Conservation (phyloP, 1,140 invertebrate genomes). For the Helicoverpa armigera region DNA sequence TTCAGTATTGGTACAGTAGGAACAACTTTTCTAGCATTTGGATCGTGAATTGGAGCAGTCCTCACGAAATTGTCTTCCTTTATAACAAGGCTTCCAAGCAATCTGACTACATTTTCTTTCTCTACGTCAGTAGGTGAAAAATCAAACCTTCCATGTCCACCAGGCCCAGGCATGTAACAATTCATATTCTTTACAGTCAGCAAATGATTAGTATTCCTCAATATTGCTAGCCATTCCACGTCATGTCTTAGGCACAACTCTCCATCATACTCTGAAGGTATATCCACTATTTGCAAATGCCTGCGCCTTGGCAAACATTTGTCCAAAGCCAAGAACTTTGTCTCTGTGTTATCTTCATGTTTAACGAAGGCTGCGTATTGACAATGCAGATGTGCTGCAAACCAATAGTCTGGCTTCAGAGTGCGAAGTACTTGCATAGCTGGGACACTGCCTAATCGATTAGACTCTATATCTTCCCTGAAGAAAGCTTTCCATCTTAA, state of each 20-base stretch:
- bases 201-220: slow-evolving; percentile 96
- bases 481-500: slow-evolving; percentile 95
- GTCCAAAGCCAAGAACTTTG: slow-evolving; percentile 98
- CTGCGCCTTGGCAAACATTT: slow-evolving; percentile 96
- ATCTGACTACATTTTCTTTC: slow-evolving; percentile 88
- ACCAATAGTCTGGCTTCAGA: slow-evolving; percentile 97
- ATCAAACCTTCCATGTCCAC: slow-evolving; percentile 89
- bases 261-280: slow-evolving; percentile 87
- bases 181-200: slow-evolving; percentile 90
- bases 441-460: slow-evolving; percentile 94
- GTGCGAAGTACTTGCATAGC: slow-evolving; percentile 92
- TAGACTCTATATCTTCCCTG: slow-evolving; percentile 93
- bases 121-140: slow-evolving; percentile 93
- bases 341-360: slow-evolving; percentile 88
- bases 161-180: slow-evolving; percentile 93
- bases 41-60: slow-evolving; percentile 90
- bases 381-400: slow-evolving; percentile 98
- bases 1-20: slow-evolving; percentile 89
- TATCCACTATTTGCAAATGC: slow-evolving; percentile 90
- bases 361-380: slow-evolving; percentile 96
- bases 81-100: slow-evolving; percentile 90
- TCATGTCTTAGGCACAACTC: slow-evolving; percentile 92
- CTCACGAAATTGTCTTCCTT: slow-evolving; percentile 92
- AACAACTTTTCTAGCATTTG: slow-evolving; percentile 70
- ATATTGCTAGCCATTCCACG: slow-evolving; percentile 97